Percentiles rank a stretch among this genome's conserved stretches.
phyloP scores from a whole-genome alignment of 64 coral and sea anemone species.

The Exaiptasia diaphana region DNA sequence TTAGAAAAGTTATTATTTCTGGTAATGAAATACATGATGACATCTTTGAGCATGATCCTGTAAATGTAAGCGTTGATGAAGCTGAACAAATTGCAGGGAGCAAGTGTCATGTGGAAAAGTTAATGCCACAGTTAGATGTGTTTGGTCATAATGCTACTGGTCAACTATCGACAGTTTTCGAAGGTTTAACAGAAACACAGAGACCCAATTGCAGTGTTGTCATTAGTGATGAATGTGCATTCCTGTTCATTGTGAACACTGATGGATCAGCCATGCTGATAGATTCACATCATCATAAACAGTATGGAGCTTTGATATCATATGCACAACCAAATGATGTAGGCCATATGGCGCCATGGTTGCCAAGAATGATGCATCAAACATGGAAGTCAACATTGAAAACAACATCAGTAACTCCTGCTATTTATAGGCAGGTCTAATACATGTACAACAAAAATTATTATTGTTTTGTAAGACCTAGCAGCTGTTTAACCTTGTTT shows the following conservation, averaged over 20 bases:
- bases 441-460: too few relatives aligned
- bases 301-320: constrained; percentile 4
- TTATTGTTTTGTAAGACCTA: too few relatives aligned
- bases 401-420: not conserved
- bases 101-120: not conserved
- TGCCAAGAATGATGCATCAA: not conserved
- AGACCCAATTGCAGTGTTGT: not conserved
- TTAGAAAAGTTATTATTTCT: too few relatives aligned
- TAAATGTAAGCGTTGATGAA: constrained; percentile 47
- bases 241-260: not conserved
- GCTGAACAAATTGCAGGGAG: constrained; percentile 8
- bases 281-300: constrained; percentile 28
- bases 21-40: too few relatives aligned
- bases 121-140: constrained; percentile 8
- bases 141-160: constrained; percentile 29
- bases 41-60: too few relatives aligned
- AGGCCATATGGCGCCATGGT: not conserved
- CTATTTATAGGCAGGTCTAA: not conserved
- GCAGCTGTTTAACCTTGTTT: too few relatives aligned
- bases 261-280: constrained; percentile 23
- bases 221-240: not conserved
- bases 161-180: not conserved
- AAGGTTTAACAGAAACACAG: not conserved
- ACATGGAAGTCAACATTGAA: not conserved
- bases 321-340: not conserved